Evolutionary conservation across 2,113 vertebrate species (phyloP).

Genomic region (Cyanocitta stelleri): DNA sequence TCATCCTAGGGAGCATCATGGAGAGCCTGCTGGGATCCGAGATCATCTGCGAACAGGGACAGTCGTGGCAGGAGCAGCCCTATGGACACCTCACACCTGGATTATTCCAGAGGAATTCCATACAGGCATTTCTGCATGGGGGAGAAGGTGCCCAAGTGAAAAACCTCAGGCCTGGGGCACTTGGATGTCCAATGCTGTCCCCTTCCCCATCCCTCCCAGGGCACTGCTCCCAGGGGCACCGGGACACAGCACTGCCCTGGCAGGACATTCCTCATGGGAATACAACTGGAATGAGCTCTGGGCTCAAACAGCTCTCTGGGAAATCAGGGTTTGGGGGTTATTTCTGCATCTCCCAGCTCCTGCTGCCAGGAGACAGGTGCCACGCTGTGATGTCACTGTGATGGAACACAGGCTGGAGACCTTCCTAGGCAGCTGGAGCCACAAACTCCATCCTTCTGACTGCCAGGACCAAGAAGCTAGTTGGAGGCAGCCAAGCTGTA

Average conservation of each 20-base stretch:
- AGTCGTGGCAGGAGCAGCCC: background rate
- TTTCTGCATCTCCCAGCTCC: background rate
- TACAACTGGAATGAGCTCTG: background rate
- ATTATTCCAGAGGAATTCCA: background rate
- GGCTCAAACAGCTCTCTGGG: background rate
- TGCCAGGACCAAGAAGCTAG: background rate
- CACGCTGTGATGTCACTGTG: background rate
- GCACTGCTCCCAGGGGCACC: background rate
- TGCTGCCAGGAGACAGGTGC: background rate
- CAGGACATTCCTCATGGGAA: background rate
- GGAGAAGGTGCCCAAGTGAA: background rate
- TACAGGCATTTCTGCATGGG: background rate
- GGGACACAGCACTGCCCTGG: background rate
- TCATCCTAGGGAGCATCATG: background rate
- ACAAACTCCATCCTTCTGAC: background rate
- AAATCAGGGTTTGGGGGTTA: background rate
- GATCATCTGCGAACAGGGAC: background rate
- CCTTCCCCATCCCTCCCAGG: background rate
- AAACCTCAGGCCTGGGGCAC: background rate
- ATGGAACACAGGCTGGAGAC: background rate
- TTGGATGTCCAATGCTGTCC: background rate
- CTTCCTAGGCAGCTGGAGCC: background rate
- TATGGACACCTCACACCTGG: background rate
- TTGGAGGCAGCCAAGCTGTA: background rate
- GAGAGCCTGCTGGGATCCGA: background rate